Evolutionary conservation across 2,888 invertebrate genomes (phyloP).

Genomic region (Brassicogethes aeneus): DNA sequence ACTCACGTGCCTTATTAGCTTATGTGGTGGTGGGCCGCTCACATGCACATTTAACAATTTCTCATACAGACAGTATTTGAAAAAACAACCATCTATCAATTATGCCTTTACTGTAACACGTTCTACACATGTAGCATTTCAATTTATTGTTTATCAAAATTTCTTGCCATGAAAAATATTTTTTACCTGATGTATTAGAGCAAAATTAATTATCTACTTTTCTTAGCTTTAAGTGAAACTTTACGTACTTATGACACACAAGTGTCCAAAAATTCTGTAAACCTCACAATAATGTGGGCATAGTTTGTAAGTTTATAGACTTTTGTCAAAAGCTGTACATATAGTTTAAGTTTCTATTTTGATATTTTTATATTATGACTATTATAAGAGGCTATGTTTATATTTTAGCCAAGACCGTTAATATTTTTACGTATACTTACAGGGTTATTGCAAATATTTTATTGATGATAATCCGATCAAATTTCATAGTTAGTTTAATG

Average conservation of each 20-base stretch:
- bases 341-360: slow-evolving; percentile 34
- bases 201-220: slow-evolving; percentile 7
- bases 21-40: slow-evolving; percentile 32
- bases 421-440: slow-evolving; percentile 2
- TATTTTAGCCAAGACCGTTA: slow-evolving; percentile 12
- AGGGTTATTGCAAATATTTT: neutral
- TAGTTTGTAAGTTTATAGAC: slow-evolving; percentile 1
- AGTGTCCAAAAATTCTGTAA: slow-evolving; percentile 8
- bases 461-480: too few species aligned
- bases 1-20: slow-evolving; percentile 3
- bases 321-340: slow-evolving; percentile 20
- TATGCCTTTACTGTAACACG: neutral
- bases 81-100: too few species aligned
- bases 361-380: slow-evolving; percentile 31
- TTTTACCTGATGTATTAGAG: slow-evolving; percentile 8
- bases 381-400: slow-evolving; percentile 18
- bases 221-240: slow-evolving; percentile 35
- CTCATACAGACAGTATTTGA: neutral
- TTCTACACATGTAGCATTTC: neutral
- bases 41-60: neutral
- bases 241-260: slow-evolving; percentile 32
- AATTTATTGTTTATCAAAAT: neutral
- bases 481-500: too few species aligned
- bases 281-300: slow-evolving; percentile 8
- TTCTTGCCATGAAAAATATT: neutral